phyloP scores from a whole-genome alignment of 2,113 vertebrate species.

The Saguinus imperator region DNA sequence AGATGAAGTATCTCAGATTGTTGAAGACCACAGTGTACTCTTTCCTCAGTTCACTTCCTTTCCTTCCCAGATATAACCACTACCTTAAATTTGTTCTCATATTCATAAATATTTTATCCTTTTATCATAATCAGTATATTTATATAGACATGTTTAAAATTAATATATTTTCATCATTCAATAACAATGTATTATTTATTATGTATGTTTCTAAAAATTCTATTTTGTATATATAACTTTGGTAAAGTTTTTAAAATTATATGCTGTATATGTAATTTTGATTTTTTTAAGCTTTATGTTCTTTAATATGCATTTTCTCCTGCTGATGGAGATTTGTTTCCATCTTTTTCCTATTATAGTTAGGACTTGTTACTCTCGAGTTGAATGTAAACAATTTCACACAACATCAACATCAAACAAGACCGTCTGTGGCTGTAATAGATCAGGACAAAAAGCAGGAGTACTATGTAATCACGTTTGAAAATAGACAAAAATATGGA shows the following conservation, averaged over 20 bases:
- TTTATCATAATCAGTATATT: background rate
- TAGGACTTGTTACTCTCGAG: background rate
- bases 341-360: background rate
- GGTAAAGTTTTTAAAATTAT: background rate
- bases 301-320: background rate
- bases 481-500: background rate
- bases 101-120: background rate
- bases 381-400: slow-evolving; percentile 28
- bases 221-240: background rate
- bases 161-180: background rate
- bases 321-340: slow-evolving; percentile 7
- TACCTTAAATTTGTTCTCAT: background rate
- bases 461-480: background rate
- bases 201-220: background rate
- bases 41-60: background rate
- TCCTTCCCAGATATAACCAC: background rate
- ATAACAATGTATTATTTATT: background rate
- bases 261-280: background rate
- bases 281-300: background rate
- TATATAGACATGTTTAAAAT: background rate
- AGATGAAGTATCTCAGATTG: background rate
- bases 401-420: background rate
- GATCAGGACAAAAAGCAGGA: background rate
- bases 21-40: background rate
- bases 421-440: background rate